Percentiles rank a stretch among this genome's conserved stretches.
These are phyloP conservation scores for Pterostichus madidus DNA, from an alignment of 2,888 invertebrate species.

Conservation along the genomic window DNA sequence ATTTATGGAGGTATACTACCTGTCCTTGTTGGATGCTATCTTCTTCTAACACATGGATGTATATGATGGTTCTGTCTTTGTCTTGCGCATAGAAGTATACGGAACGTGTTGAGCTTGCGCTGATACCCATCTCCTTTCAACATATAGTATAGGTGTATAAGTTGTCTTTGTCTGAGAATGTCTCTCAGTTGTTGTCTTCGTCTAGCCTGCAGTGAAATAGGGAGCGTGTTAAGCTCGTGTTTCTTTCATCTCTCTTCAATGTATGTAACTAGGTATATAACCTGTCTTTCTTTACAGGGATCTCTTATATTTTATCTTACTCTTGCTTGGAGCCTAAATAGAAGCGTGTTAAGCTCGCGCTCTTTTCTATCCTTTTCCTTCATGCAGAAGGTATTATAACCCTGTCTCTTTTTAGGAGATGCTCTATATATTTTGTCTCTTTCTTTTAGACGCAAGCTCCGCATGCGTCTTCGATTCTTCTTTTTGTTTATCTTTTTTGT, in stretches of 20 bases:
- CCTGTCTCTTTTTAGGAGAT: constrained; percentile 47
- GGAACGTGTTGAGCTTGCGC: background rate
- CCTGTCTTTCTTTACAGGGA: background rate
- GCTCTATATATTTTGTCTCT: constrained; percentile 62
- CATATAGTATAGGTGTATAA: too few relatives aligned
- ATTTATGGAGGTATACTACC: too few relatives aligned
- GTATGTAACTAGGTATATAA: too few relatives aligned
- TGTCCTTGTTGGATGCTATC: constrained; percentile 15
- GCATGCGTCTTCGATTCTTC: constrained; percentile 1
- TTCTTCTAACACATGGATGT: background rate
- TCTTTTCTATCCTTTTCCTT: constrained; percentile 13
- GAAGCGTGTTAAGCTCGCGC: background rate
- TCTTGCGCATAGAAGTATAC: background rate
- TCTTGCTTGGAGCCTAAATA: background rate
- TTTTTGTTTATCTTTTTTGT: constrained; percentile 51
- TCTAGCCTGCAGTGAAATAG: background rate
- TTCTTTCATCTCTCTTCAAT: background rate
- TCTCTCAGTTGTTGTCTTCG: background rate
- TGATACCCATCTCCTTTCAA: too few relatives aligned
- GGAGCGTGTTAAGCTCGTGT: constrained; percentile 40
- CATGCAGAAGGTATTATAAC: constrained; percentile 38
- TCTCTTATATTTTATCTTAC: constrained; percentile 1
- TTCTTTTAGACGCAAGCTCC: background rate
- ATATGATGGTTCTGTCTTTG: background rate
- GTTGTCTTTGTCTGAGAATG: background rate